Evolutionary conservation across 2,797 vertebrate genomes (phyloP).

Genomic region (Acomys russatus): DNA sequence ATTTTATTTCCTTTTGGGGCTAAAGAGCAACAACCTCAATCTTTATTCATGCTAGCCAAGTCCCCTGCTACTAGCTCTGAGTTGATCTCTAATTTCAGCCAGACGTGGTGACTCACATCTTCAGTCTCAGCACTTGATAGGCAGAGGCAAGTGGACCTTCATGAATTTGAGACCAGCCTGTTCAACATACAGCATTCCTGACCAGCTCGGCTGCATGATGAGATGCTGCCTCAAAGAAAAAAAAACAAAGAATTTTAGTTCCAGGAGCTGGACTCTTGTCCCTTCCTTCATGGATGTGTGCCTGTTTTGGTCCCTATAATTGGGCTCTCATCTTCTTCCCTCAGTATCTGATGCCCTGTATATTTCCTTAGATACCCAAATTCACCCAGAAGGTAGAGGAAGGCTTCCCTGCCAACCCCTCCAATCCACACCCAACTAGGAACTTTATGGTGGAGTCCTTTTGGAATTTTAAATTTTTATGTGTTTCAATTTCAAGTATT

Average conservation of each 20-base stretch:
- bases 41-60: neutral
- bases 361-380: constrained; percentile 32
- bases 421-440: neutral
- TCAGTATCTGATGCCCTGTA: constrained; percentile 9
- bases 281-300: neutral
- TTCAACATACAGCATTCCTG: neutral
- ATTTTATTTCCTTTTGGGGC: neutral
- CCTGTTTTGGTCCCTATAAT: neutral
- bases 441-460: constrained; percentile 44
- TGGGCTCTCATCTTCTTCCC: neutral
- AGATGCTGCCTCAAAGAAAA: neutral
- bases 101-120: no score
- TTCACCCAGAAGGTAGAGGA: neutral
- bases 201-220: neutral
- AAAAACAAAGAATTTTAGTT: neutral
- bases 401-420: neutral
- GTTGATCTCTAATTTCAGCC: neutral
- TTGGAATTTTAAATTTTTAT: constrained; percentile 25
- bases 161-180: neutral
- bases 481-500: constrained; percentile 52
- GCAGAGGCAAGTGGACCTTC: neutral
- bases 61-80: neutral
- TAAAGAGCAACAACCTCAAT: neutral
- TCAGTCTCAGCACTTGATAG: neutral
- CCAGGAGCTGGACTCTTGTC: constrained; percentile 28